Percentiles rank a stretch among this genome's conserved stretches.
phyloP scores from a whole-genome alignment of 1,140 invertebrate species.

The Chrysopa pallens region DNA sequence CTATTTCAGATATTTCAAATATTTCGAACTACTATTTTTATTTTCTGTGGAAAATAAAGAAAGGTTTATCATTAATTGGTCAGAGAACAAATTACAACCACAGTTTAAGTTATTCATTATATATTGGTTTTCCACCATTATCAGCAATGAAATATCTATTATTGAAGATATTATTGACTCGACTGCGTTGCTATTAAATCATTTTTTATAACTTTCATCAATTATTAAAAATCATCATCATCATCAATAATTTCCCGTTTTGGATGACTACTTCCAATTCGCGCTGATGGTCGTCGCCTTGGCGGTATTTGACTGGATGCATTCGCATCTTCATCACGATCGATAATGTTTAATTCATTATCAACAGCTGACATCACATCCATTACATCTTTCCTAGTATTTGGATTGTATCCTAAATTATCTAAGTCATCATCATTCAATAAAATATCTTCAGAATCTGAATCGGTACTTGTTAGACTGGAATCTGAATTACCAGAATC shows the following conservation, averaged over 20 bases:
- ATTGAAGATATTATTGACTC: too few species aligned
- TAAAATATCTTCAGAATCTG: constrained; percentile 19
- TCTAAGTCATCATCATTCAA: constrained; percentile 18
- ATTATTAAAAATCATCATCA: constrained; percentile 20
- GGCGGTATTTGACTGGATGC: background rate
- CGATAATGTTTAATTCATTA: constrained; percentile 19
- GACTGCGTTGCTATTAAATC: too few species aligned
- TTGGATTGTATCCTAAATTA: background rate
- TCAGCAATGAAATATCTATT: too few species aligned
- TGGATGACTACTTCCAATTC: constrained; percentile 8
- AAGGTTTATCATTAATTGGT: too few species aligned
- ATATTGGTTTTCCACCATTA: too few species aligned
- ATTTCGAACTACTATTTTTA: too few species aligned
- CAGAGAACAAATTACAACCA: too few species aligned
- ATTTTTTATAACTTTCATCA: too few species aligned
- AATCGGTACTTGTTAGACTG: constrained; percentile 15
- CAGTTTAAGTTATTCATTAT: too few species aligned
- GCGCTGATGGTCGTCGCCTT: constrained; percentile 10
- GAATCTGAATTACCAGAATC: constrained; percentile 13
- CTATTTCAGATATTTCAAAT: too few species aligned
- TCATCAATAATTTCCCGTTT: constrained; percentile 15
- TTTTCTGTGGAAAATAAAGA: too few species aligned
- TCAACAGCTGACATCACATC: constrained; percentile 12
- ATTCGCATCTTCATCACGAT: constrained; percentile 5
- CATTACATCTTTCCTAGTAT: constrained; percentile 13